Evolutionary conservation across 2,113 vertebrate genomes (phyloP).

Genomic region (Entomyzon cyanotis): DNA sequence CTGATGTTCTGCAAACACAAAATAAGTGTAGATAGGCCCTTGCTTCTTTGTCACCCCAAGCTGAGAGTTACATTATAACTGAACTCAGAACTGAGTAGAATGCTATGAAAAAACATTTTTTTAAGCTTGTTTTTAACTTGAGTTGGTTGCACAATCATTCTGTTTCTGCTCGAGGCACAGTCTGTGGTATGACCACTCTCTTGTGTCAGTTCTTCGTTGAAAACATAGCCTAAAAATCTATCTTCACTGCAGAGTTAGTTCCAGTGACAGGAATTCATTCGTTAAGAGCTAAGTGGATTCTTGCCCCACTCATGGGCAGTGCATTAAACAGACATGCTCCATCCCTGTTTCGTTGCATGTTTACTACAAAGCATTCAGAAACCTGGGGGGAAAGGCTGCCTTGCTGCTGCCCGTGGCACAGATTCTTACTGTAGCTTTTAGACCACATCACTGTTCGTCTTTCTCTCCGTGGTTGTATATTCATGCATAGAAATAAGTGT

Average conservation of each 20-base stretch:
- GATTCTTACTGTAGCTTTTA: constrained; percentile 2
- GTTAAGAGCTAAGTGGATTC: not conserved
- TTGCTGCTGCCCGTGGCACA: not conserved
- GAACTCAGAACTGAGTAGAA: not conserved
- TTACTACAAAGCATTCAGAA: not conserved
- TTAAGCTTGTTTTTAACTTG: not conserved
- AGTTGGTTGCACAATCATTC: not conserved
- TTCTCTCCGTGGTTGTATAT: constrained; percentile 13
- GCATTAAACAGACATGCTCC: not conserved
- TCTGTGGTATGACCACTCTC: not conserved
- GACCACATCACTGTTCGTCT: not conserved
- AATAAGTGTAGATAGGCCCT: not conserved
- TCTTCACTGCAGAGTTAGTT: not conserved
- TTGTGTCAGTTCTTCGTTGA: not conserved
- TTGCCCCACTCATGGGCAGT: not conserved
- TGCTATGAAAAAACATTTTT: not conserved
- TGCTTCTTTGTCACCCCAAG: not conserved
- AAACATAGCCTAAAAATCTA: not conserved
- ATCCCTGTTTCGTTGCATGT: not conserved
- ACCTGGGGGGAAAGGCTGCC: not conserved
- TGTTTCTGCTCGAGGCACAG: not conserved
- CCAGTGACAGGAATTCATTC: not conserved
- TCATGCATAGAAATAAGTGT: not conserved
- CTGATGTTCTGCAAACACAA: not conserved
- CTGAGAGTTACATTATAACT: not conserved